Evolutionary conservation across 2,888 invertebrate genomes (phyloP), one percentile per base, ranked within the genome.

Genomic region (Troides helena): DNA sequence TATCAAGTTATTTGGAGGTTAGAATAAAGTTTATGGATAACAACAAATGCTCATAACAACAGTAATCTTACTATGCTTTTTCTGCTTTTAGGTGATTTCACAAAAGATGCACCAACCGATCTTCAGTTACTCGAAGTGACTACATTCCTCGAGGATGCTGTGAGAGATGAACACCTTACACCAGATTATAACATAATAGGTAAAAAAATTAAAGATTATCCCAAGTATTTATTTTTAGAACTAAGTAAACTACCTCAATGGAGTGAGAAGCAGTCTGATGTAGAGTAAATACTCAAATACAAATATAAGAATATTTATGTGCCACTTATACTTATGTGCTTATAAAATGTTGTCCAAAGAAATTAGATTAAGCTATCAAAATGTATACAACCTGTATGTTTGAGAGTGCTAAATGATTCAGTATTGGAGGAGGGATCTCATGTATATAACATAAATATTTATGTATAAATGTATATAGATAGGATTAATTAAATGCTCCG

Each of bases 81-180:
- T n/a, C 14, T 18, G 5, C 25, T 62, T 82, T 30, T 80, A 89
- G 88, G 88, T 63, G 83, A 87, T 74, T 89, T 80, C 73, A 81
- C 80, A 8, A 70, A 76, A 30, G 70, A 67, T 0, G 39, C 77
- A 14, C 87, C 88, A 0, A 71, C 80, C 0, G 43, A 21, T 2
- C 68, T 65, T 1, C 88, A 88, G 71, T 68, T 87, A 7, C 75
- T 78, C 14, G 81, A 80, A 72, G 81, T 84, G 0, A 78, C 80
- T 23, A 77, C 76, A 10, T 81, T 87, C 62, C 74, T 85, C 25
- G 80, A 77, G 0, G 81, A 79, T 62, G 82, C 85, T 0, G 77
- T 84, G n/a, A 85, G 83, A 39, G 81, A 78, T 4, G 78, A 79
- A 59, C 79, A 79, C 65, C 73, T 87, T 58, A 71, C 76, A 0